phyloP scores from a whole-genome alignment of 2,797 vertebrate genomes.

The Botia almorhae region DNA sequence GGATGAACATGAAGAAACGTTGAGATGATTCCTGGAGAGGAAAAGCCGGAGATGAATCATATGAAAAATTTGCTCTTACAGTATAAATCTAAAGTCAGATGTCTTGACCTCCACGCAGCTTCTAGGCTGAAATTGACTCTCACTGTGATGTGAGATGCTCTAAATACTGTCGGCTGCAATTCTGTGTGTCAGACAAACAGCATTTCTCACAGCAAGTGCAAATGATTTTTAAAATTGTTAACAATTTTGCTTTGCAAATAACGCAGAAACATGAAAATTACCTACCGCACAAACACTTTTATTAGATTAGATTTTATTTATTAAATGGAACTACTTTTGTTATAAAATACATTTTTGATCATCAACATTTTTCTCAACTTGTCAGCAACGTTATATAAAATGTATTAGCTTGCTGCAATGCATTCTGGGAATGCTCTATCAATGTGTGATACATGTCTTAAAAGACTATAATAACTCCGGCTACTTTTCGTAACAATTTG shows the following conservation, averaged over 20 bases:
- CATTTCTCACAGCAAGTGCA: neutral
- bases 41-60: conserved; percentile 39
- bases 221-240: neutral
- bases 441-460: neutral
- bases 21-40: conserved; percentile 88
- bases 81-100: neutral
- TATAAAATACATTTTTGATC: no score
- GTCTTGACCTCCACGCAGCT: neutral
- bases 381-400: neutral
- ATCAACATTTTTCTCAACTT: no score
- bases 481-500: neutral
- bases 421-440: neutral
- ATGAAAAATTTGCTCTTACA: neutral
- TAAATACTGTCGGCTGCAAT: neutral
- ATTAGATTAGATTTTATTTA: no score
- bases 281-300: no score
- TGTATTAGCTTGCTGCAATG: neutral
- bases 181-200: neutral
- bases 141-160: neutral
- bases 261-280: no score
- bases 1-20: conserved; percentile 94
- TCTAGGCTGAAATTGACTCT: neutral
- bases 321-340: no score
- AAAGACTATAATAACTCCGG: neutral
- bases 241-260: no score